Evolutionary conservation across 1,140 invertebrate species (phyloP), one percentile per base, ranked within the genome.

Genomic region (Camponotus floridanus): DNA sequence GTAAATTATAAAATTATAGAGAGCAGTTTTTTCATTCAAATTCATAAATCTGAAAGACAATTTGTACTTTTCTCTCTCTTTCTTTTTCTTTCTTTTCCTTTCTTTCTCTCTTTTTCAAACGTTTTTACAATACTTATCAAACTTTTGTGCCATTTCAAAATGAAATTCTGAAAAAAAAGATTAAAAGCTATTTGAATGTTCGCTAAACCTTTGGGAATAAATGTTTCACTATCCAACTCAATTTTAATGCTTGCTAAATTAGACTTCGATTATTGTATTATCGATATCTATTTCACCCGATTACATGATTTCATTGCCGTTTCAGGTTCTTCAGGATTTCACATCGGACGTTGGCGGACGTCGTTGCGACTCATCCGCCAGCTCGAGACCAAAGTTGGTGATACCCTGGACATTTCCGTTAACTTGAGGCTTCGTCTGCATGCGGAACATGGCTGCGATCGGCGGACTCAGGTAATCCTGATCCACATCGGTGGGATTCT

Each of bases 381-480:
- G 86, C 73, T 95, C 95, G 1, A 95, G 89, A 0, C 88, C 94
- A 5, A 94, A 88, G 88, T 95, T 95, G 5, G 92, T 86, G 57
- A 95, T 93, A 11, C 95, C 95, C 0, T 94, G 92, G 0, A 93
- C 55, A 31, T 84, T 89, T 0, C 83, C 86, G 2, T 42, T 18
- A 0, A 70, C 39, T 11, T 8, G 13, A 6, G 92, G 76, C 80
- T 94, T 94, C 21, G 48, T 90, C 13, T 88, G 85, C 0, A 90
- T 67, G 2, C 86, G 86, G 0, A 95, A 85, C 21, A 95, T 83
- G 3, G 91, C 91, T 39, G 91, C 92, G 1, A 96, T 92, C 2
- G 95, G 95, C 13, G 96, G 96, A 70, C 96, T 96, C 3, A 96
- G 87, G 1, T 96, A 91, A 79, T 96, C 95, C 0, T 94, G 93